Conservation (phyloP, 1,140 invertebrate species). For the Microplitis demolitor region DNA sequence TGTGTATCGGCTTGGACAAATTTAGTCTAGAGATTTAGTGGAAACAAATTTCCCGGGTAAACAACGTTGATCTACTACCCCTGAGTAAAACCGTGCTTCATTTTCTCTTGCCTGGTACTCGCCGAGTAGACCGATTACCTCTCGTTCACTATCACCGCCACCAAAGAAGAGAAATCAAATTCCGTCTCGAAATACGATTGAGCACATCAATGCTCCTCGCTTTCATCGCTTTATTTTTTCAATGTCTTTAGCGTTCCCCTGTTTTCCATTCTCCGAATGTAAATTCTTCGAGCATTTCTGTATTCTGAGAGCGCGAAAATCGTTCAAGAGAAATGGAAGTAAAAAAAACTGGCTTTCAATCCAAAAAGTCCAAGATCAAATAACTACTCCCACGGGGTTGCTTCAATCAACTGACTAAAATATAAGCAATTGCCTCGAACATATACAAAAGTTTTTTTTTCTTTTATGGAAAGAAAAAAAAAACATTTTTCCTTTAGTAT, state of each 20-base stretch:
- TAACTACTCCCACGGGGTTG: conserved; percentile 53
- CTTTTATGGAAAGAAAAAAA: too few species aligned
- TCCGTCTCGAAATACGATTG: too few species aligned
- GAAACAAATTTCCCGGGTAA: conserved; percentile 16
- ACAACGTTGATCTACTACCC: not conserved
- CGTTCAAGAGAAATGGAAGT: conserved; percentile 17
- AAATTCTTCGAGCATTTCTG: too few species aligned
- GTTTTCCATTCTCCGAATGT: too few species aligned
- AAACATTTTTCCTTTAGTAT: too few species aligned
- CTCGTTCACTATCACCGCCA: too few species aligned
- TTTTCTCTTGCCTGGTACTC: not conserved
- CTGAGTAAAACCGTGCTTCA: not conserved
- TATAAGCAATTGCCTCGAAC: conserved; percentile 37
- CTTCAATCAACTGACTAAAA: conserved; percentile 52
- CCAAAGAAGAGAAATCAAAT: too few species aligned
- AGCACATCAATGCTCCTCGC: too few species aligned
- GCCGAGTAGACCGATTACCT: too few species aligned
- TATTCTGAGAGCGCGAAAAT: not conserved
- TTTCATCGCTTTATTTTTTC: too few species aligned
- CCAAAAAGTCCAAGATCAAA: conserved; percentile 37
- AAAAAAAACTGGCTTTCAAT: conserved; percentile 24
- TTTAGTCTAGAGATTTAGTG: conserved; percentile 2
- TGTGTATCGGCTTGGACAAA: conserved; percentile 9
- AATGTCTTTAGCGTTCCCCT: too few species aligned
- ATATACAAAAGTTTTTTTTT: conserved; percentile 10